These are phyloP conservation scores for Hydrochoerus hydrochaeris DNA, from an alignment of 2,113 vertebrate genomes.

Conservation along the genomic window DNA sequence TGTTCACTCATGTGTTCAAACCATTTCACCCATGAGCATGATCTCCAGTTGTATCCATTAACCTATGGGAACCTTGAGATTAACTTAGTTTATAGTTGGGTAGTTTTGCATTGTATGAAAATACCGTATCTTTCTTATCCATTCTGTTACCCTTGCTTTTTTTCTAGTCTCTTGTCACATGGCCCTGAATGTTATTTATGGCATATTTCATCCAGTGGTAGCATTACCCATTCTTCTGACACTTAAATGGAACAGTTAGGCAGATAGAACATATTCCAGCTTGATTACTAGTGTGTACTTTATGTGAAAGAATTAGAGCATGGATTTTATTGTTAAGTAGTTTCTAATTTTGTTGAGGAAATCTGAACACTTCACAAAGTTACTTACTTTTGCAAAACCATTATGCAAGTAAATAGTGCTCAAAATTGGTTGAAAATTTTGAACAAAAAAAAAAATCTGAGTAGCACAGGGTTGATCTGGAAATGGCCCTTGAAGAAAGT, in stretches of 20 bases:
- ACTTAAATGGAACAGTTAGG: background rate
- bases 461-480: background rate
- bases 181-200: background rate
- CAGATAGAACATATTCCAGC: background rate
- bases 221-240: background rate
- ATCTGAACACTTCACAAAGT: background rate
- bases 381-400: background rate
- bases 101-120: too few species aligned
- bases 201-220: background rate
- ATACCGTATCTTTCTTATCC: too few species aligned
- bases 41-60: too few species aligned
- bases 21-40: too few species aligned
- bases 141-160: too few species aligned
- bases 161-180: too few species aligned
- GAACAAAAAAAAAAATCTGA: constrained; percentile 39
- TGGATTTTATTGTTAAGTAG: constrained; percentile 16
- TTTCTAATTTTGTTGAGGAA: constrained; percentile 58
- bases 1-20: too few species aligned
- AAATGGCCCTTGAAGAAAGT: constrained; percentile 36
- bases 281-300: background rate
- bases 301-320: background rate
- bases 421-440: background rate
- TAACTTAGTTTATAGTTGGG: too few species aligned
- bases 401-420: background rate
- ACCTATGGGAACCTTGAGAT: too few species aligned